phyloP scores from a whole-genome alignment of 1,140 invertebrate genomes.

The Hyles vespertilio region DNA sequence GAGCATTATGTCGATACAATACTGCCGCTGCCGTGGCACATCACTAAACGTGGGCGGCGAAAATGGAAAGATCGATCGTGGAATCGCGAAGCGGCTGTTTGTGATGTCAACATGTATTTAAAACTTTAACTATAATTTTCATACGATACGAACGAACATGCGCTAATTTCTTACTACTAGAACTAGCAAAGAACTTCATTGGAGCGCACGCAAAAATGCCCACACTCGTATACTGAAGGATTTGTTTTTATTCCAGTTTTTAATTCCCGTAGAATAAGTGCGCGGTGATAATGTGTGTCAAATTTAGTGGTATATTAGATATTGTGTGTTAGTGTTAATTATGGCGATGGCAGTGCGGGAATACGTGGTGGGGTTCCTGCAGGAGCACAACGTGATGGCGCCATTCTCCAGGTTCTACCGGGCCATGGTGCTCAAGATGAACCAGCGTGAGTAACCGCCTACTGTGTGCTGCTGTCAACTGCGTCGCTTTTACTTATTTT shows the following conservation, averaged over 20 bases:
- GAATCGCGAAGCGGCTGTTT: slow-evolving; percentile 43
- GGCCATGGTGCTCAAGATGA: slow-evolving; percentile 71
- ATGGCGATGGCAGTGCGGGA: slow-evolving; percentile 50
- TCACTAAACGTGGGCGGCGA: slow-evolving; percentile 41
- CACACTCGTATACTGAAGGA: neutral
- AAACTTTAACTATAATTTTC: slow-evolving; percentile 34
- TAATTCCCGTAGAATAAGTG: slow-evolving; percentile 20
- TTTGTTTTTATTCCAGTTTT: slow-evolving; percentile 13
- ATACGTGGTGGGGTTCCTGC: slow-evolving; percentile 43
- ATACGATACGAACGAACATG: slow-evolving; percentile 13
- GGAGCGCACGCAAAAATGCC: no score
- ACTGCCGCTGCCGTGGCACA: neutral
- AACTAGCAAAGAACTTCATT: neutral
- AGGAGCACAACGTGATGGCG: slow-evolving; percentile 57
- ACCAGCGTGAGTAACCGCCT: slow-evolving; percentile 52
- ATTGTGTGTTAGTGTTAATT: slow-evolving; percentile 12
- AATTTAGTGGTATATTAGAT: slow-evolving; percentile 61
- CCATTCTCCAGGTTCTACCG: slow-evolving; percentile 63
- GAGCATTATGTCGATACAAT: no score
- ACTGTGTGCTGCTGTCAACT: no score
- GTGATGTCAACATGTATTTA: slow-evolving; percentile 58
- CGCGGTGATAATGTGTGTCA: slow-evolving; percentile 70
- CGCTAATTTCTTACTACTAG: slow-evolving; percentile 7
- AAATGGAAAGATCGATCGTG: slow-evolving; percentile 45
- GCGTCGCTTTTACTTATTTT: no score